Evolutionary conservation across 2,113 vertebrate species (phyloP), one percentile per base, ranked within the genome.

Genomic region (Pollimyrus isidori): DNA sequence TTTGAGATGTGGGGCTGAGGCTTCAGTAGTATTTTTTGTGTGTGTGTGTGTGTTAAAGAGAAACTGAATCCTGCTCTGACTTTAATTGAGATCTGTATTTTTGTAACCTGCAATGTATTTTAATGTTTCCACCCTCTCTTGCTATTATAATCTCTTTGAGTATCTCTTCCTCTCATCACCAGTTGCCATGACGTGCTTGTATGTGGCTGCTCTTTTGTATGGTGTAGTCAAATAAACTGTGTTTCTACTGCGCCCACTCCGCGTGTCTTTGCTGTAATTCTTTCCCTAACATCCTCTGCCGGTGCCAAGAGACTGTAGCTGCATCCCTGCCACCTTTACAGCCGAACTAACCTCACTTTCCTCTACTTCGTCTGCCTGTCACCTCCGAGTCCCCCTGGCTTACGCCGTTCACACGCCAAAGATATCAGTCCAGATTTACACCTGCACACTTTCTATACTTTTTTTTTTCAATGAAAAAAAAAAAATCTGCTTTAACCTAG

Each of bases 221-320:
- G 95, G 92, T 96, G 95, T 96, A 96, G 96, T 96, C 95, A 89
- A 97, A 97, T 97, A 97, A 97, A 96, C 96, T 95, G 95, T 95
- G 94, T 97, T 96, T 96, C 95, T 96, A 96, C 95, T 94, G 95
- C 95, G 91, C 92, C 95, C 93, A 93, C 93, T 91, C 94, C 94
- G 92, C 93, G 96, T 96, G 96, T 96, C 95, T 96, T 93, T 93
- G 94, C 95, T 94, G 93, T 94, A 89, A 91, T 96, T 96, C 95
- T 96, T 95, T 96, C 88, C 91, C 89, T 92, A 93, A 92, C 94
- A 92, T 91, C 92, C 91, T 92, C 90, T 92, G 94, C 87, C 89
- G 89, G 87, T 91, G 93, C 73, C 85, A 89, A 87, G n/a, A 69
- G 87, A 86, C 26, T 87, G 9, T 88, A 80, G n/a, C 76, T 87